Conservation (phyloP, 2,888 invertebrate genomes). For the Panzeria rudis region DNA sequence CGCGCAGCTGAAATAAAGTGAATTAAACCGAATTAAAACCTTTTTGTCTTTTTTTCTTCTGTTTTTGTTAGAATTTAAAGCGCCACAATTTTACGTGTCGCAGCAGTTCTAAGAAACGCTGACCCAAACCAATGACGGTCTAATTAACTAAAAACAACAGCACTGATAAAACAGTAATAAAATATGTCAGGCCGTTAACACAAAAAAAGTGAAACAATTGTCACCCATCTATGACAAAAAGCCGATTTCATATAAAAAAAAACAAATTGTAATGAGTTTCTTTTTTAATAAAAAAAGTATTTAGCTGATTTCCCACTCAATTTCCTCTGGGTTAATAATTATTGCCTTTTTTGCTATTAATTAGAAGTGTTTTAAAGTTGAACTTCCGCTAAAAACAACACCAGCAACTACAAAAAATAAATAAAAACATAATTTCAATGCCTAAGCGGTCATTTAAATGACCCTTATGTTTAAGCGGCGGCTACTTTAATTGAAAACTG, state of each 20-base stretch:
- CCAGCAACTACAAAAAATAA: not conserved
- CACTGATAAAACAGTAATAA: not conserved
- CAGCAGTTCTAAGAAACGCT: conserved; percentile 51
- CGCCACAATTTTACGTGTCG: conserved; percentile 61
- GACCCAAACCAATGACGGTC: conserved; percentile 34
- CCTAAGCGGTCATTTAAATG: conserved; percentile 26
- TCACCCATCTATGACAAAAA: conserved; percentile 16
- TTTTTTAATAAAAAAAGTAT: not conserved
- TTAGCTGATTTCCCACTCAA: conserved; percentile 45
- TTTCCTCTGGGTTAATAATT: conserved; percentile 48
- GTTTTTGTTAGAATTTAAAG: conserved; percentile 21
- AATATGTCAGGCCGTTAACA: not conserved
- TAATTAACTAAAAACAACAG: conserved; percentile 7
- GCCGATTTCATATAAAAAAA: not conserved
- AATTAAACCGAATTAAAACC: conserved; percentile 41
- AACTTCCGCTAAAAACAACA: conserved; percentile 67
- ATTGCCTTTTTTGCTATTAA: conserved; percentile 62
- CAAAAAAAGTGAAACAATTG: conserved; percentile 29
- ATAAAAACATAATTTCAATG: not conserved
- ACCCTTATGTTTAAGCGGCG: conserved; percentile 25
- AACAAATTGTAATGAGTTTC: conserved; percentile 5
- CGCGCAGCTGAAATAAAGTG: conserved; percentile 73
- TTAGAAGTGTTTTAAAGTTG: conserved; percentile 72
- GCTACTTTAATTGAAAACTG: conserved; percentile 39
- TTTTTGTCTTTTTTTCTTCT: not conserved